Conservation (phyloP, 2,113 vertebrate species). For the Nipponia nippon region DNA sequence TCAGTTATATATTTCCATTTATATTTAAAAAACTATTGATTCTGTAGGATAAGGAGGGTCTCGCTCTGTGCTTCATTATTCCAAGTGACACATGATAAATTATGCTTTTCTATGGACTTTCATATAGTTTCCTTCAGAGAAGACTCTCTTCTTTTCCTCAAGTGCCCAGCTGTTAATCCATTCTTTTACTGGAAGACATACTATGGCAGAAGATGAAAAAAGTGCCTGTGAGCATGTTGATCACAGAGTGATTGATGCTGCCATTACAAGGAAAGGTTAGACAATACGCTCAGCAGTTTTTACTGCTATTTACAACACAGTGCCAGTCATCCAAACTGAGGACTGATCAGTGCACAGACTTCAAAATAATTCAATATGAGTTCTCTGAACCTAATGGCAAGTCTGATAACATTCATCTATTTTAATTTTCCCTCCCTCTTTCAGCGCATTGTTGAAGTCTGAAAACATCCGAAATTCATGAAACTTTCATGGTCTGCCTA, state of each 20-base stretch:
- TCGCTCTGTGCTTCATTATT: background rate
- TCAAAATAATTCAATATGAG: background rate
- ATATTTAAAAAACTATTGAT: background rate
- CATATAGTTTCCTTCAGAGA: background rate
- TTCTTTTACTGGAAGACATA: background rate
- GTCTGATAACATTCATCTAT: background rate
- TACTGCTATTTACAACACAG: background rate
- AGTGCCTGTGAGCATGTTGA: background rate
- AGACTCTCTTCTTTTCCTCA: background rate
- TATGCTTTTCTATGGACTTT: background rate
- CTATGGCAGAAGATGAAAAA: background rate
- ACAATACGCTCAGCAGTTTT: conserved; percentile 16
- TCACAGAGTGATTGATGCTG: background rate
- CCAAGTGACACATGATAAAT: conserved; percentile 12
- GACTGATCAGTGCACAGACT: background rate
- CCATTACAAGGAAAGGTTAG: background rate
- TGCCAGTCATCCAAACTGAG: background rate
- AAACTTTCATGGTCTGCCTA: background rate
- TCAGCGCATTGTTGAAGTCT: background rate
- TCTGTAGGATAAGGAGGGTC: background rate
- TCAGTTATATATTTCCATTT: background rate
- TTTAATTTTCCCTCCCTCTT: background rate
- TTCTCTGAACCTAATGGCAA: background rate
- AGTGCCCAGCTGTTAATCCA: background rate
- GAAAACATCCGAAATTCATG: background rate